Conservation (phyloP, 1,140 invertebrate species). For the Tetramorium simillimum region DNA sequence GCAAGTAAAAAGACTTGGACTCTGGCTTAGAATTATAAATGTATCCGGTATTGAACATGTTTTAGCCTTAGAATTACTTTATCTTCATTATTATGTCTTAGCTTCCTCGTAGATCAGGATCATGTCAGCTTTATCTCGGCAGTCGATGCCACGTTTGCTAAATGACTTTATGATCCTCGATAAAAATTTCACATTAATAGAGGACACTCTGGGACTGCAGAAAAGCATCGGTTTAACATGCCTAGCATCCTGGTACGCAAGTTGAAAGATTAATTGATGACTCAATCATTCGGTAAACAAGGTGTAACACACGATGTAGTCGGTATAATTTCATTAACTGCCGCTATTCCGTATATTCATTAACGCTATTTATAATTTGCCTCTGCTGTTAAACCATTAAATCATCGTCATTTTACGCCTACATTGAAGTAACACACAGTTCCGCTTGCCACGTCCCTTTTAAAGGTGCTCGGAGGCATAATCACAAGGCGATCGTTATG, state of each 20-base stretch:
- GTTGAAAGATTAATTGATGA: conserved; percentile 32
- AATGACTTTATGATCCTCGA: conserved; percentile 36
- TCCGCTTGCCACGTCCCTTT: neutral
- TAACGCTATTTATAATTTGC: neutral
- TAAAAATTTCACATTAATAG: conserved; percentile 40
- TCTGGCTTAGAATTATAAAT: conserved; percentile 45
- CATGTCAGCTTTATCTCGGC: conserved; percentile 54
- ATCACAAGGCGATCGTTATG: conserved; percentile 31
- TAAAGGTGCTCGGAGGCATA: neutral
- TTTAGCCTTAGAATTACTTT: conserved; percentile 52
- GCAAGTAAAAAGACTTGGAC: conserved; percentile 5
- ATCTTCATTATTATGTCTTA: conserved; percentile 57
- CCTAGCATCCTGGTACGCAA: neutral
- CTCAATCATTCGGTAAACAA: conserved; percentile 18
- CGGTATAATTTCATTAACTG: neutral
- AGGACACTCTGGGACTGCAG: neutral
- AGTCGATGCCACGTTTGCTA: conserved; percentile 41
- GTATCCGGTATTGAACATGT: conserved; percentile 43
- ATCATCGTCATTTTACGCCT: neutral
- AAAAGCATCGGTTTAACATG: neutral
- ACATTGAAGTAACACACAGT: neutral
- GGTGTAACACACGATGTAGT: neutral
- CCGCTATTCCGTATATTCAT: neutral
- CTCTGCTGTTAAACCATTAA: neutral
- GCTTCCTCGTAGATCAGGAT: conserved; percentile 53